Conservation (phyloP, 2,888 invertebrate genomes). For the Cryptocheilus praepositus region DNA sequence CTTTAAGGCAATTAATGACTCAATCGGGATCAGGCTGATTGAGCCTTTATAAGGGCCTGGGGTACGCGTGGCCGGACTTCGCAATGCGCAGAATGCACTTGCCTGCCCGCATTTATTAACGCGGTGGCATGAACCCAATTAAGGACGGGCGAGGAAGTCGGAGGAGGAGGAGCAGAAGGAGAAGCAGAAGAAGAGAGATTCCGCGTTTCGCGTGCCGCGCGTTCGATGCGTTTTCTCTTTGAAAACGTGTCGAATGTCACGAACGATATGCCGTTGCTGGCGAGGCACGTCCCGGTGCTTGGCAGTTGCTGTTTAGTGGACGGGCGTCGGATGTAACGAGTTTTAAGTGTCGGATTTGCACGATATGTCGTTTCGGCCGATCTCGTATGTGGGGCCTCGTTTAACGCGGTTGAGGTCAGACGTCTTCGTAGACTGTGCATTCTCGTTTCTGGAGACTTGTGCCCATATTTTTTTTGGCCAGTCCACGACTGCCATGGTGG, state of each 20-base stretch:
- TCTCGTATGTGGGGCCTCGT: too few relatives aligned
- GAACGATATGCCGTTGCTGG: conserved; percentile 13
- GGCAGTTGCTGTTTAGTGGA: too few relatives aligned
- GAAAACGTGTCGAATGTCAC: conserved; percentile 25
- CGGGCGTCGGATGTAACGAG: too few relatives aligned
- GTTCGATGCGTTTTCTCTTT: conserved; percentile 23
- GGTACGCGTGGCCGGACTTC: conserved; percentile 64
- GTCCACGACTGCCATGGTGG: too few relatives aligned
- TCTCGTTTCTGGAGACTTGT: too few relatives aligned
- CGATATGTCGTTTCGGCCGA: too few relatives aligned
- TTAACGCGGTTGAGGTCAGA: too few relatives aligned
- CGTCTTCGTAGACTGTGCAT: too few relatives aligned
- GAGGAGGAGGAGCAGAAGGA: conserved; percentile 26
- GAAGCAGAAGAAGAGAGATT: conserved; percentile 28
- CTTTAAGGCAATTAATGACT: conserved; percentile 71
- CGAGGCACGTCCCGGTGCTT: too few relatives aligned
- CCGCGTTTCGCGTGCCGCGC: conserved; percentile 24
- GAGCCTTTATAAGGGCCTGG: conserved; percentile 68
- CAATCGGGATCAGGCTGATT: conserved; percentile 68
- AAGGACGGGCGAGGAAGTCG: conserved; percentile 52
- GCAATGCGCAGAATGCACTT: conserved; percentile 66
- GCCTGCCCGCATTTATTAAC: conserved; percentile 64
- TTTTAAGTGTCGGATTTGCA: too few relatives aligned
- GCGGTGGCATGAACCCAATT: conserved; percentile 60
- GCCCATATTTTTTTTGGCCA: too few relatives aligned